phyloP scores from a whole-genome alignment of 1,140 invertebrate species.

The Zaprionus camerounensis region DNA sequence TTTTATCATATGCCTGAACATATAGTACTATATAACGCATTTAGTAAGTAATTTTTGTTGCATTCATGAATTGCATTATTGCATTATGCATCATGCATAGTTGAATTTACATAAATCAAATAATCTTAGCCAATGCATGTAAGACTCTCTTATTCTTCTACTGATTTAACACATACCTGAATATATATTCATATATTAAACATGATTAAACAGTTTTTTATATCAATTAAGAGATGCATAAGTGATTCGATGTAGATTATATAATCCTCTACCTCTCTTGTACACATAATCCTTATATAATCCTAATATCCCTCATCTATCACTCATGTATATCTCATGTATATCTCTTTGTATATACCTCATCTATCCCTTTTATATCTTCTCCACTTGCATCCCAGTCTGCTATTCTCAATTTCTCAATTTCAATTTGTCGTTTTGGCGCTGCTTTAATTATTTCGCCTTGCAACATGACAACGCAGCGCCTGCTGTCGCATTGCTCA shows the following conservation, averaged over 20 bases:
- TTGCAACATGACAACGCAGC: slow-evolving; percentile 15
- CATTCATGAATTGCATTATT: too few relatives aligned
- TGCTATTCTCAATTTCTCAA: background rate
- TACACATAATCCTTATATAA: too few relatives aligned
- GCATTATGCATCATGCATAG: too few relatives aligned
- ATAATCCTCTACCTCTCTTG: too few relatives aligned
- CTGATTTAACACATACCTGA: background rate
- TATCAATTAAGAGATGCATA: too few relatives aligned
- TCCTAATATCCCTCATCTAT: background rate
- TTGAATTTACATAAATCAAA: too few relatives aligned
- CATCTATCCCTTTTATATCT: background rate
- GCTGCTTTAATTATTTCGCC: slow-evolving; percentile 31
- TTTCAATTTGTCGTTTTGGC: slow-evolving; percentile 7
- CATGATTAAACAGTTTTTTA: too few relatives aligned
- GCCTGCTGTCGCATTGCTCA: slow-evolving; percentile 28
- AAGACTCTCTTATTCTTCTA: background rate
- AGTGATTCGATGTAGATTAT: too few relatives aligned
- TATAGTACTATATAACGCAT: background rate
- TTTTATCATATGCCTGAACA: background rate
- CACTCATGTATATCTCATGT: too few relatives aligned
- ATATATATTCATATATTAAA: background rate
- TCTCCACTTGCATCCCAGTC: background rate
- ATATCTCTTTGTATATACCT: too few relatives aligned
- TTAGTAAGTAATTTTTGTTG: too few relatives aligned
- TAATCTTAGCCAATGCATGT: too few relatives aligned